Conservation (phyloP, 2,113 vertebrate genomes). For the Psittacus erithacus region DNA sequence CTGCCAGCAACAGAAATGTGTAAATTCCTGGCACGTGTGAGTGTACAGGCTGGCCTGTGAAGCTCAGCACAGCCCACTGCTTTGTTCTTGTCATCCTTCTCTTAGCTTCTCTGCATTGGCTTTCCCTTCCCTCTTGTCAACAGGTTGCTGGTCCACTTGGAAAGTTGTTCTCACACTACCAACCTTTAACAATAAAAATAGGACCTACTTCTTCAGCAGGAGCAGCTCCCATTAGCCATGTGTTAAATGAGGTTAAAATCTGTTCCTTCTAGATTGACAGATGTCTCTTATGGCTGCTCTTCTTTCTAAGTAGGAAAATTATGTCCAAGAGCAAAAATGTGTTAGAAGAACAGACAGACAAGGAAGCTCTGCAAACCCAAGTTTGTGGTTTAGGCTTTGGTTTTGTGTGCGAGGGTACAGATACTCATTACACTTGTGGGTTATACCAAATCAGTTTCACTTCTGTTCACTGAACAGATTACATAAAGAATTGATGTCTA, state of each 20-base stretch:
- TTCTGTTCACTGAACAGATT: neutral
- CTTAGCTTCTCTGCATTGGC: neutral
- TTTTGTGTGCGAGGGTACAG: neutral
- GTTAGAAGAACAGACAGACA: neutral
- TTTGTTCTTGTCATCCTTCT: neutral
- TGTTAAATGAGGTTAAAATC: neutral
- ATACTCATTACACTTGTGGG: neutral
- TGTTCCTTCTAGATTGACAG: neutral
- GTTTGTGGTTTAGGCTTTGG: neutral
- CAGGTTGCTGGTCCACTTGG: neutral
- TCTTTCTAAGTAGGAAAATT: neutral
- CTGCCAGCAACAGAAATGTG: neutral
- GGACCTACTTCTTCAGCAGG: neutral
- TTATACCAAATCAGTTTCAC: neutral
- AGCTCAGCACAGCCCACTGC: neutral
- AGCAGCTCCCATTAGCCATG: fast-evolving
- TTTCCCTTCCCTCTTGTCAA: neutral
- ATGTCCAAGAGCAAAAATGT: neutral
- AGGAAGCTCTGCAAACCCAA: neutral
- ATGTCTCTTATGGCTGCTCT: neutral
- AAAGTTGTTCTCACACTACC: neutral
- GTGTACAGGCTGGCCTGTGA: neutral
- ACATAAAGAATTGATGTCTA: neutral
- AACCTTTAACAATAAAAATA: neutral
- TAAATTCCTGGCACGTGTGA: neutral